Evolutionary conservation across 1,140 invertebrate genomes (phyloP).

Genomic region (Drosophila ohnishii): DNA sequence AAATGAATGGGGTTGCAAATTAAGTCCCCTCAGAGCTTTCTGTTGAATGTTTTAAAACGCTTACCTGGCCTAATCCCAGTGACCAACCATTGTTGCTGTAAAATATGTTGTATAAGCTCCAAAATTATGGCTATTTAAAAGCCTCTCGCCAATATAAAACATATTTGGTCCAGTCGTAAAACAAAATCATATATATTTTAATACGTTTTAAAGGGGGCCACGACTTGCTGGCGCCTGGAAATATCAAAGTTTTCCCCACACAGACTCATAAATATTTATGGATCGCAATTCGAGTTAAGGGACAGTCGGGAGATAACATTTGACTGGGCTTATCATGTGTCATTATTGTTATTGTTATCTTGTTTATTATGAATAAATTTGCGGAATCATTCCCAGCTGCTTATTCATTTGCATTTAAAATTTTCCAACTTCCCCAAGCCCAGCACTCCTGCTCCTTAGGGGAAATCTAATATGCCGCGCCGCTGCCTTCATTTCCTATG

Average conservation of each 20-base stretch:
- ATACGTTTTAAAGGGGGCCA: slow-evolving; percentile 45
- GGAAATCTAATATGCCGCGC: slow-evolving; percentile 44
- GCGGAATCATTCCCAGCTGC: slow-evolving; percentile 43
- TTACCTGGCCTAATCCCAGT: slow-evolving; percentile 5
- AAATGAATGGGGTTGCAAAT: slow-evolving; percentile 5
- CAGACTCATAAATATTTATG: slow-evolving; percentile 64
- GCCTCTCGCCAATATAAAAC: slow-evolving; percentile 15
- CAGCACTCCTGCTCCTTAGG: neutral
- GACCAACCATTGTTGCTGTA: neutral
- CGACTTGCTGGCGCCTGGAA: slow-evolving; percentile 39
- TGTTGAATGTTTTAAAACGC: slow-evolving; percentile 2
- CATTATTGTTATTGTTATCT: slow-evolving; percentile 71
- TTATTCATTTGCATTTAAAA: slow-evolving; percentile 66
- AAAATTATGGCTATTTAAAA: slow-evolving; percentile 21
- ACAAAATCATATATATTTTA: slow-evolving; percentile 34
- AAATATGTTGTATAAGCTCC: neutral
- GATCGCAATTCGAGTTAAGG: slow-evolving; percentile 30
- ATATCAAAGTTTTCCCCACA: slow-evolving; percentile 17
- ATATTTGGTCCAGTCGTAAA: slow-evolving; percentile 31
- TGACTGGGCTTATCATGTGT: slow-evolving; percentile 54
- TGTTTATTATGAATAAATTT: slow-evolving; percentile 62
- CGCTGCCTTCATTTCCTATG: slow-evolving; percentile 30
- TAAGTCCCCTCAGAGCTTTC: slow-evolving; percentile 6
- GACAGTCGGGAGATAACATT: slow-evolving; percentile 25
- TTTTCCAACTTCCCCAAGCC: slow-evolving; percentile 23